A percentile compares a stretch with the other conserved stretches of the same genome.
phyloP scores from a whole-genome alignment of 2,888 invertebrate species.

The Vesta saturnalis region DNA sequence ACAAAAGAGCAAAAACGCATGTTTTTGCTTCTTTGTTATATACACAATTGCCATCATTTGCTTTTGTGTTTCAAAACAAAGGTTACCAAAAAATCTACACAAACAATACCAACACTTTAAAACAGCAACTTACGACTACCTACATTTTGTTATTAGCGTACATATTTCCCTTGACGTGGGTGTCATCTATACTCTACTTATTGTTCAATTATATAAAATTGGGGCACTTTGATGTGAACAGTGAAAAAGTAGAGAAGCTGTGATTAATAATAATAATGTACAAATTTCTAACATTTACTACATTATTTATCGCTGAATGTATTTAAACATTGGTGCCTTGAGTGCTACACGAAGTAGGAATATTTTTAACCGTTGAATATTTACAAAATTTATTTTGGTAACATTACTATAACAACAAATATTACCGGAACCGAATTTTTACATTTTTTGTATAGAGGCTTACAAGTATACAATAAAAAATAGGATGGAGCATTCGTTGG shows the following conservation, averaged over 20 bases:
- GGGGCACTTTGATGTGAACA: slow-evolving; percentile 52
- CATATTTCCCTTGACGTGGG: slow-evolving; percentile 41
- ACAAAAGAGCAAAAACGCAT: slow-evolving; percentile 11
- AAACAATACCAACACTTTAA: slow-evolving; percentile 15
- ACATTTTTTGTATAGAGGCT: no score
- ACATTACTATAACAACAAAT: no score
- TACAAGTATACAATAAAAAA: no score
- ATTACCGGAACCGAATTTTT: no score
- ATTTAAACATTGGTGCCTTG: slow-evolving; percentile 27
- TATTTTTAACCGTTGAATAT: slow-evolving; percentile 24
- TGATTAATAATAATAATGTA: slow-evolving; percentile 29
- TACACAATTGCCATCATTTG: background rate
- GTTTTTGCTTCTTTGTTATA: background rate
- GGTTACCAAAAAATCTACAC: background rate
- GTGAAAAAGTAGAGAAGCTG: slow-evolving; percentile 41
- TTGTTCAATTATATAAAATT: slow-evolving; percentile 45
- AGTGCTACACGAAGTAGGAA: slow-evolving; percentile 27
- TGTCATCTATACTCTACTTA: slow-evolving; percentile 37
- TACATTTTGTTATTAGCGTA: slow-evolving; percentile 42
- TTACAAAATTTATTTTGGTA: background rate
- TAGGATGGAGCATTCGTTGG: no score
- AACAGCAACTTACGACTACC: slow-evolving; percentile 31
- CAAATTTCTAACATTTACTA: slow-evolving; percentile 31
- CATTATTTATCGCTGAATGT: slow-evolving; percentile 18
- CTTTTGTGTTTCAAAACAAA: background rate